These are phyloP conservation scores for Lepilemur ruficaudatus DNA, from an alignment of 2,797 vertebrate genomes.

Conservation along the genomic window DNA sequence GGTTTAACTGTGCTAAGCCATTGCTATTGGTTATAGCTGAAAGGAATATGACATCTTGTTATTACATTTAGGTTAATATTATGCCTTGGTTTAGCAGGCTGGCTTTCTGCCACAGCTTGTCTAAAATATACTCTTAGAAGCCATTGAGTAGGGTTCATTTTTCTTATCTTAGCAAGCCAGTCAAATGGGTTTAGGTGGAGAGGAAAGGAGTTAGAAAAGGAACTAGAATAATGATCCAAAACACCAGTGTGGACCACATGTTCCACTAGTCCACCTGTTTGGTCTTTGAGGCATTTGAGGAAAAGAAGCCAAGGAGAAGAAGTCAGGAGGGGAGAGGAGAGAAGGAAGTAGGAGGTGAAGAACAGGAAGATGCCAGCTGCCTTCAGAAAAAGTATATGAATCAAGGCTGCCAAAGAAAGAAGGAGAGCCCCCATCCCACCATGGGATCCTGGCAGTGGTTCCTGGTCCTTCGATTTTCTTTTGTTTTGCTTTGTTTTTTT, in stretches of 20 bases:
- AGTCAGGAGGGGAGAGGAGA: neutral
- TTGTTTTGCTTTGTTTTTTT: neutral
- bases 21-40: neutral
- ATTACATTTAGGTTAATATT: neutral
- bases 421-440: neutral
- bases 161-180: neutral
- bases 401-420: neutral
- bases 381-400: neutral
- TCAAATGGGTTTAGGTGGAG: neutral
- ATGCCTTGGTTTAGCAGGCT: neutral
- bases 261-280: neutral
- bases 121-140: conserved; percentile 42
- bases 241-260: neutral
- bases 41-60: neutral
- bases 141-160: neutral
- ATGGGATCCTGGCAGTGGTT: neutral
- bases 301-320: neutral
- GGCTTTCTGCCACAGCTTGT: neutral
- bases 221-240: neutral
- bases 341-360: neutral
- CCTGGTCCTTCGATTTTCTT: neutral
- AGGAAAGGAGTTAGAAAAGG: neutral
- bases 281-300: conserved; percentile 17
- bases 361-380: neutral
- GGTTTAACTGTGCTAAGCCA: neutral